Conservation (phyloP, 92 coral and sea anemone species). For the Muricea muricata region DNA sequence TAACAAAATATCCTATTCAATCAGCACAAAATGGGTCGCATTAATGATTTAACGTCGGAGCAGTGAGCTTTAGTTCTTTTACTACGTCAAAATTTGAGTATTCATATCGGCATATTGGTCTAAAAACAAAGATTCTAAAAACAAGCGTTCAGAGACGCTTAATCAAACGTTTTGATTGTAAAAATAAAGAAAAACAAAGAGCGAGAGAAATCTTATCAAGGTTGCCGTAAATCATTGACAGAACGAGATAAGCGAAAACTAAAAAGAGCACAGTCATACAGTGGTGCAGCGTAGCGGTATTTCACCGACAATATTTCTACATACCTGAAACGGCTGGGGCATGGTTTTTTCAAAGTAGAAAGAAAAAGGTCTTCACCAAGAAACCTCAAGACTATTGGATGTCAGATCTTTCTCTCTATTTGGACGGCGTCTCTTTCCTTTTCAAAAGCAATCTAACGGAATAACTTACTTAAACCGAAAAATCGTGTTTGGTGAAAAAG, state of each 20-base stretch:
- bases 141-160: neutral
- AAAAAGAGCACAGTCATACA: slow-evolving; percentile 4
- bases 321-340: slow-evolving; percentile 14
- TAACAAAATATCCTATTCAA: no score
- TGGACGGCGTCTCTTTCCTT: slow-evolving; percentile 60
- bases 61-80: no score
- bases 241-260: neutral
- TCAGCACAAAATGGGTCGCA: no score
- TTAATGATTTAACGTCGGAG: no score
- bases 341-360: slow-evolving; percentile 51
- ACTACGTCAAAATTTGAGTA: no score
- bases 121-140: neutral
- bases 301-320: slow-evolving; percentile 2
- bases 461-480: slow-evolving; percentile 32
- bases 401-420: slow-evolving; percentile 49
- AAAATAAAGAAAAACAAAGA: neutral
- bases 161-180: neutral
- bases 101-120: neutral
- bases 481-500: slow-evolving; percentile 54
- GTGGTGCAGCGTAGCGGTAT: slow-evolving; percentile 32
- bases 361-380: slow-evolving; percentile 52
- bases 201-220: neutral
- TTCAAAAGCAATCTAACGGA: slow-evolving; percentile 45
- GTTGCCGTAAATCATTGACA: neutral
- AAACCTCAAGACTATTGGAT: slow-evolving; percentile 46